Evolutionary conservation across 1,140 invertebrate genomes (phyloP), one percentile per base, ranked within the genome.

Genomic region (Proctacanthus coquilletti): DNA sequence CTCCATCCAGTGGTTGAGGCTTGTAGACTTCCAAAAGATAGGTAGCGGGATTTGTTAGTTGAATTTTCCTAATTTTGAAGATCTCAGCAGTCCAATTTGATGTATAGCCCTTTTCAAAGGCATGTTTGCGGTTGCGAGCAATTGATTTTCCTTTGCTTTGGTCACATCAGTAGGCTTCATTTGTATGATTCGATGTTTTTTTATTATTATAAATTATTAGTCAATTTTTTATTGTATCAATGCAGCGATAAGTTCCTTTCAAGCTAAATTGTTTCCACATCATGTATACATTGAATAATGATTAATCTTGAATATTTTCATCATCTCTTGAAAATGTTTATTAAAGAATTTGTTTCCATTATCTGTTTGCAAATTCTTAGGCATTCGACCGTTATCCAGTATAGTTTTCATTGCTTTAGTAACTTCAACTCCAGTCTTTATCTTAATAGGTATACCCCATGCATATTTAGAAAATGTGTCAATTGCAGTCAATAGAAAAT

Each of bases 391-490:
- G 49, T 61, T 34, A 45, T 46, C 34, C 39, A 40, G 18, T 42
- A 62, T 50, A 6, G 44, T 48, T 5, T 30, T 38, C 6, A 34
- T 39, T 2, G 54, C 44, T 21, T 53, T 43, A 42, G 38, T 38
- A 20, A 40, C 55, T 32, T 40, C 60, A 42, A 38, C 37, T 20
- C 42, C 55, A 33, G 41, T 60, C 51, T 69, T 69, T 13, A 40
- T 56, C 56, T 63, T 64, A 23, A 70, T 15, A 5, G 62, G 56
- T 19, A 56, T 29, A 9, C 52, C 53, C 53, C 52, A 68, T 15
- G 59, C 55, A 47, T 46, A 64, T 51, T 65, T 69, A 34, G 51
- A 55, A 46, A 65, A 66, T 18, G 45, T 42, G 47, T 67, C 59
- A 41, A 68, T 66, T 8, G 62, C 50, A 21, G 49, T 58, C 38